phyloP scores from a whole-genome alignment of 2,888 invertebrate species.

The Seladonia tumulorum region DNA sequence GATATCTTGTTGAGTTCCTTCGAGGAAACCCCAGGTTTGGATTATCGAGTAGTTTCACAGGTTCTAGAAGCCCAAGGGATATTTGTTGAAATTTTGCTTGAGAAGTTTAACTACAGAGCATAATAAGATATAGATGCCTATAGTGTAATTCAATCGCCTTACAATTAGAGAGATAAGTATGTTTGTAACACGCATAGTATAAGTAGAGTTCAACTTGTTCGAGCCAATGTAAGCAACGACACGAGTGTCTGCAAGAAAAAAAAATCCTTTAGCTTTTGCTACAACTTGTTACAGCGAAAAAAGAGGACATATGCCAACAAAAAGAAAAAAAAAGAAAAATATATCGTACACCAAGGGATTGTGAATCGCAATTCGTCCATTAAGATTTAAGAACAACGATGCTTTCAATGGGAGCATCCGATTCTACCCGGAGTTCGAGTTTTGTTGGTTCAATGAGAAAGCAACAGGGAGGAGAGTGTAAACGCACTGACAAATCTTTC shows the following conservation, averaged over 20 bases:
- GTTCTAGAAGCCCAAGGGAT: conserved; percentile 23
- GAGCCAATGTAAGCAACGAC: conserved; percentile 55
- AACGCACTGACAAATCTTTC: conserved; percentile 38
- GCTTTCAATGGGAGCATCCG: conserved; percentile 28
- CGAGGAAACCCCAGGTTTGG: neutral
- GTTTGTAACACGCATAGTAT: conserved; percentile 65
- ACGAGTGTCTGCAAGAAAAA: conserved; percentile 49
- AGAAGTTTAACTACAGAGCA: conserved; percentile 37
- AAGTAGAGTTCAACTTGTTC: conserved; percentile 51
- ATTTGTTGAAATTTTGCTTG: conserved; percentile 35
- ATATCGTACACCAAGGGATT: conserved; percentile 50
- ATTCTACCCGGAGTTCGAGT: conserved; percentile 34
- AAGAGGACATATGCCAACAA: conserved; percentile 44
- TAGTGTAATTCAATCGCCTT: conserved; percentile 68
- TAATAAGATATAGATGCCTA: conserved; percentile 49
- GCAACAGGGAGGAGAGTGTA: neutral
- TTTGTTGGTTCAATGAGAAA: conserved; percentile 31
- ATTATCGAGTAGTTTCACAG: conserved; percentile 15
- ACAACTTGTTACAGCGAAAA: conserved; percentile 60
- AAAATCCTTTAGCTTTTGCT: conserved; percentile 64
- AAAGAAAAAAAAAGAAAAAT: conserved; percentile 8
- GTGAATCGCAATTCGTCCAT: conserved; percentile 71
- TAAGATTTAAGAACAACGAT: conserved; percentile 59
- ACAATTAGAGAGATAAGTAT: conserved; percentile 68
- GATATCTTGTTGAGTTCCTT: conserved; percentile 7